Evolutionary conservation across 2,113 vertebrate genomes (phyloP), one percentile per base, ranked within the genome.

Genomic region (Sinocyclocheilus maitianheensis): DNA sequence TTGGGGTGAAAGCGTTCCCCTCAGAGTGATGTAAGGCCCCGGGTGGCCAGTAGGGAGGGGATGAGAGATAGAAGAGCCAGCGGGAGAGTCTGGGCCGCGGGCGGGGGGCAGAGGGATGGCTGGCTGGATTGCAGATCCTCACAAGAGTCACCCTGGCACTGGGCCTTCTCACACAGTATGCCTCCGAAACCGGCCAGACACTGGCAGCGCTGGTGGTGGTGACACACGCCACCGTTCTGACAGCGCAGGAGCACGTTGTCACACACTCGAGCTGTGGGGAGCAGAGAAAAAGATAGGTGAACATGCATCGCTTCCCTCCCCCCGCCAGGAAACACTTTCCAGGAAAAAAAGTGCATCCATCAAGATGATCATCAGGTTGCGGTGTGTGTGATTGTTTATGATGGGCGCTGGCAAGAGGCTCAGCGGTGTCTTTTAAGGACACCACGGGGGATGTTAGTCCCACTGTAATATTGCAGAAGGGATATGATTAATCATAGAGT

Each of bases 171-270:
- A 0, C 98, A 99, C 69, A 98, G 93, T 90, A 99, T 91, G 86
- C 98, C 98, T 0, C 94, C 96, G 94, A 97, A 99, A 43, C 96
- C 95, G 0, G 96, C 91, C 0, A 96, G 95, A 89, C 98, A 99
- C 87, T 94, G 95, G 93, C 98, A 99, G 1, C 96, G 95, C 92
- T 96, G 93, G 30, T 98, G 96, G 93, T 97, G 97, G 92, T 97
- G 94, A 92, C 98, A 99, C 0, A 96, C 96, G 16, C 98, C 98
- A 2, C 98, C 98, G 1, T 99, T 99, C 95, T 98, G 97, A 94
- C 98, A 99, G 77, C 96, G 97, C 91, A 96, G 95, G 43, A 99
- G 95, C 0, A 97, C 95, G 1, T 98, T 97, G 95, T 99, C 98
- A 12, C 98, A 99, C 55, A 99, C 96, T 1, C 97, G 97, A 48